phyloP scores from a whole-genome alignment of 2,888 invertebrate species.

The Watsonalla cultraria region DNA sequence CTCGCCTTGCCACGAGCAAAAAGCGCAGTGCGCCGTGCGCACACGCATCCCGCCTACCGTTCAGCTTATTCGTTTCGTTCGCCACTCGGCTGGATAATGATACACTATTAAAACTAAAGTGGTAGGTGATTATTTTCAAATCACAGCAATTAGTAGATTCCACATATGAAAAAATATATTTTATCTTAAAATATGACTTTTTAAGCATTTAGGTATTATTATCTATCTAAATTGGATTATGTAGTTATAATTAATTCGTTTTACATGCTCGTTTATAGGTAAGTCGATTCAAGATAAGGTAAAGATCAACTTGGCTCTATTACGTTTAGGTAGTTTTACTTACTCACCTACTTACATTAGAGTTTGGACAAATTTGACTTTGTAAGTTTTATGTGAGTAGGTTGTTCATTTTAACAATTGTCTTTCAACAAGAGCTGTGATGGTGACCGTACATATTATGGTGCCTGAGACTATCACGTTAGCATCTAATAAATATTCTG shows the following conservation, averaged over 20 bases:
- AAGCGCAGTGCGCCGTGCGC: conserved; percentile 27
- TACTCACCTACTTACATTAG: too few species aligned
- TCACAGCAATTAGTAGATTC: conserved; percentile 5
- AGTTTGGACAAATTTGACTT: too few species aligned
- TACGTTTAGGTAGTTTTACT: too few species aligned
- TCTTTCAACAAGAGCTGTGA: too few species aligned
- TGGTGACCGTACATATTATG: too few species aligned
- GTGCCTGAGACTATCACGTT: too few species aligned
- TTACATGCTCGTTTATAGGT: conserved; percentile 2
- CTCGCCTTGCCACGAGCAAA: conserved; percentile 45
- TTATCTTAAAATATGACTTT: too few species aligned
- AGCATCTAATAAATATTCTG: too few species aligned
- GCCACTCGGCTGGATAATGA: conserved; percentile 20
- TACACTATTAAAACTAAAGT: conserved; percentile 11
- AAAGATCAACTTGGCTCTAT: too few species aligned
- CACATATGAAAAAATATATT: conserved; percentile 12
- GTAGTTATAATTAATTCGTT: conserved; percentile 14
- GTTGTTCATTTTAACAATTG: too few species aligned
- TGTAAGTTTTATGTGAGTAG: too few species aligned
- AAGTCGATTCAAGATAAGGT: too few species aligned
- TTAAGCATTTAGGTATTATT: conserved; percentile 3
- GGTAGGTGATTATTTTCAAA: neutral
- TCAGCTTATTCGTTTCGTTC: conserved; percentile 38
- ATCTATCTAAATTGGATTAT: conserved; percentile 5
- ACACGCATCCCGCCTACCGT: conserved; percentile 51